Conservation (phyloP, 2,113 vertebrate genomes). For the Trematocara macrostoma region DNA sequence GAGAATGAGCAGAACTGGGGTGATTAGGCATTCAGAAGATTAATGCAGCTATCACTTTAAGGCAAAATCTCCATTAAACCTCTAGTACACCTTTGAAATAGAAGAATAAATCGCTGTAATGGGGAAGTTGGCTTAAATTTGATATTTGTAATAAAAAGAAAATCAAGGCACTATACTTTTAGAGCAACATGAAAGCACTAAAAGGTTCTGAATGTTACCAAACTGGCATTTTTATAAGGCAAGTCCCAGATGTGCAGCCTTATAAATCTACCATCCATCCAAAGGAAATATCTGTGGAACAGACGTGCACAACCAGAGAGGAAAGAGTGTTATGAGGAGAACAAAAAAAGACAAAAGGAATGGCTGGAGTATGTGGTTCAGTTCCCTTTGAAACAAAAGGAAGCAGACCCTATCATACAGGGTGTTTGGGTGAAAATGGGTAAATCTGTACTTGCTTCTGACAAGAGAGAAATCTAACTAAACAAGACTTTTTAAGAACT, state of each 20-base stretch:
- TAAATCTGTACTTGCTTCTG: background rate
- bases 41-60: background rate
- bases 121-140: constrained; percentile 2
- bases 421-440: background rate
- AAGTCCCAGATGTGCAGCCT: constrained; percentile 61
- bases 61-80: background rate
- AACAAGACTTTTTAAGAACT: background rate
- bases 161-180: background rate
- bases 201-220: constrained; percentile 45
- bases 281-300: constrained; percentile 32
- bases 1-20: constrained; percentile 1
- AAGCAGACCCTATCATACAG: background rate
- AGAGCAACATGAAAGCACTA: constrained; percentile 31
- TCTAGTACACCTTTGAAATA: background rate
- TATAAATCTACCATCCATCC: constrained; percentile 59
- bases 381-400: background rate
- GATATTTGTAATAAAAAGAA: constrained; percentile 28
- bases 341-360: background rate
- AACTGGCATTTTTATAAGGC: constrained; percentile 64
- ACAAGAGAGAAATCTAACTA: background rate
- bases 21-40: background rate
- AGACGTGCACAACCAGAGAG: background rate
- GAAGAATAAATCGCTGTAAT: constrained; percentile 39
- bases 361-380: background rate
- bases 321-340: background rate